Evolutionary conservation across 2,797 vertebrate species (phyloP).

Genomic region (Tadarida brasiliensis): DNA sequence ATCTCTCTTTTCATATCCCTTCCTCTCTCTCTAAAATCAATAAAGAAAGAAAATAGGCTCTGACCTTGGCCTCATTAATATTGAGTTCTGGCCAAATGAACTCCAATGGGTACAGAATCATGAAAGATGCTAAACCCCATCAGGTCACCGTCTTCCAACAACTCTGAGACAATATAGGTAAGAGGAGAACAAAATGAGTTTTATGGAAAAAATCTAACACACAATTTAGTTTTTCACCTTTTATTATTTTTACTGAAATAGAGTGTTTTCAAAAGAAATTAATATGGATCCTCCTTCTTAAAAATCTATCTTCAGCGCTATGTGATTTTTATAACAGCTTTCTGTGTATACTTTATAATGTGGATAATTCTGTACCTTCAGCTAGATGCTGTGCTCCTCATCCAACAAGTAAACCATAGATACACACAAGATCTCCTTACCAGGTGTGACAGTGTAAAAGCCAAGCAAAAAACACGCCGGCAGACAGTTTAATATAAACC

Average conservation of each 20-base stretch:
- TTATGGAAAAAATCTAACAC: neutral
- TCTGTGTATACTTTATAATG: neutral
- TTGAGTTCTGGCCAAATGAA: neutral
- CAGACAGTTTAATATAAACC: slow-evolving; percentile 43
- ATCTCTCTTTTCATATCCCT: neutral
- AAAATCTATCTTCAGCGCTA: neutral
- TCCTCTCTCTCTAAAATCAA: too few species aligned
- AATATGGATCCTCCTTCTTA: neutral
- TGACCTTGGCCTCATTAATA: slow-evolving; percentile 25
- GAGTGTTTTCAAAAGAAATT: slow-evolving; percentile 10
- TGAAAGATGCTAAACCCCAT: neutral
- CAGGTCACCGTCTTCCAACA: neutral
- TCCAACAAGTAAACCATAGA: accelerated
- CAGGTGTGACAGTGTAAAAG: slow-evolving; percentile 23
- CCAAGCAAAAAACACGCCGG: slow-evolving; percentile 32
- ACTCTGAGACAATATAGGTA: neutral
- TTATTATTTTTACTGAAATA: slow-evolving; percentile 15
- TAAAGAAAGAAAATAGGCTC: neutral
- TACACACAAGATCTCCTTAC: slow-evolving; percentile 25
- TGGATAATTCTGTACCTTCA: neutral
- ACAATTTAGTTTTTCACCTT: neutral
- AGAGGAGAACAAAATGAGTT: neutral
- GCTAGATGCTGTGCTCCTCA: neutral
- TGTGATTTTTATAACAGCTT: neutral
- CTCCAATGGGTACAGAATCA: neutral